Evolutionary conservation across 2,797 vertebrate genomes (phyloP).

Genomic region (Halcyon badia): DNA sequence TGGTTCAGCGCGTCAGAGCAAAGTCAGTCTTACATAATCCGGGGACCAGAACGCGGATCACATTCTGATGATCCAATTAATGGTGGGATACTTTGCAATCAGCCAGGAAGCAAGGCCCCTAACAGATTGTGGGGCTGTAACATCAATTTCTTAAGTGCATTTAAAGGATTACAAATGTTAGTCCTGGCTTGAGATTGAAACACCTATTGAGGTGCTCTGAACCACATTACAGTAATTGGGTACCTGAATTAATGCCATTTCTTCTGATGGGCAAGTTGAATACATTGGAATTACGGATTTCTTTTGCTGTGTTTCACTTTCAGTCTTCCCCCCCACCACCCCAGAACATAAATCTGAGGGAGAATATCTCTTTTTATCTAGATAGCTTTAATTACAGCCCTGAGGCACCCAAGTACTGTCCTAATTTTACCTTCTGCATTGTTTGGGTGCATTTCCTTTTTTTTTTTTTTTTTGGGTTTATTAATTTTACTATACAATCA

Average conservation of each 20-base stretch:
- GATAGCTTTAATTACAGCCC: slow-evolving; percentile 77
- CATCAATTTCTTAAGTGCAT: slow-evolving; percentile 99
- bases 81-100: slow-evolving; percentile 89
- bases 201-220: slow-evolving; percentile 85
- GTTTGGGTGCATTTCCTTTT: slow-evolving; percentile 43
- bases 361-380: slow-evolving; percentile 64
- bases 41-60: slow-evolving; percentile 91
- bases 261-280: slow-evolving; percentile 77
- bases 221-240: slow-evolving; percentile 92
- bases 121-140: slow-evolving; percentile 92
- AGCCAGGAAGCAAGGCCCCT: slow-evolving; percentile 90
- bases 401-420: slow-evolving; percentile 46
- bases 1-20: slow-evolving; percentile 85
- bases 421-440: slow-evolving; percentile 69
- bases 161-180: slow-evolving; percentile 99
- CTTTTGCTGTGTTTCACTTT: slow-evolving; percentile 71
- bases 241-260: slow-evolving; percentile 86
- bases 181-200: slow-evolving; percentile 88
- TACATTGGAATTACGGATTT: slow-evolving; percentile 72
- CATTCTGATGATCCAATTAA: slow-evolving; percentile 99
- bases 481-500: slow-evolving; percentile 38
- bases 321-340: neutral
- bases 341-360: slow-evolving; percentile 64
- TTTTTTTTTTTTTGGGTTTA: neutral
- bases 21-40: slow-evolving; percentile 97